Conservation (phyloP, 2,797 vertebrate genomes). For the Catharus ustulatus region DNA sequence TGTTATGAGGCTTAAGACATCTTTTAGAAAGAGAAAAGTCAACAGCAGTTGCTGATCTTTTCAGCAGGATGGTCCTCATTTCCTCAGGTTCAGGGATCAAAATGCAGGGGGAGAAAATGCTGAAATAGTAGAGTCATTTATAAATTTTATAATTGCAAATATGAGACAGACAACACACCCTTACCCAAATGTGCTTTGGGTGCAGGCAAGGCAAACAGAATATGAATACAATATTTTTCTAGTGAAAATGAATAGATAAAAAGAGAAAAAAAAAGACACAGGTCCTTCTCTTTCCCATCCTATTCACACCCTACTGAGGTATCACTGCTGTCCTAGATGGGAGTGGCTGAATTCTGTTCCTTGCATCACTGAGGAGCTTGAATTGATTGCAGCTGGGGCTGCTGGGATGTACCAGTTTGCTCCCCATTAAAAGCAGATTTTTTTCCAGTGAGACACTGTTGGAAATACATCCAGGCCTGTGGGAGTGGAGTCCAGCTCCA, state of each 20-base stretch:
- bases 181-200: not conserved
- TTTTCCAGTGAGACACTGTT: not conserved
- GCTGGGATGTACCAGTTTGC: not conserved
- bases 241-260: not conserved
- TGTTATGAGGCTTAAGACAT: not conserved
- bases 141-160: not conserved
- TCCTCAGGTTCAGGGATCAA: not conserved
- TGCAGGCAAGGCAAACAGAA: not conserved
- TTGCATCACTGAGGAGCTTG: not conserved
- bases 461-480: not conserved
- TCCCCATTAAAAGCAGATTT: constrained; percentile 10
- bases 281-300: not conserved
- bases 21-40: not conserved
- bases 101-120: not conserved
- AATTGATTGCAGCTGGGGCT: not conserved
- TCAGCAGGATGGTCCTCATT: not conserved
- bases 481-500: not conserved
- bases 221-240: not conserved
- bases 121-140: not conserved
- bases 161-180: not conserved
- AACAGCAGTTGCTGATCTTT: not conserved
- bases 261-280: not conserved
- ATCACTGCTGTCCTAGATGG: not conserved
- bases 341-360: not conserved
- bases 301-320: not conserved